These are phyloP conservation scores for Stylophora pistillata DNA, from an alignment of 64 coral and sea anemone species.

Conservation along the genomic window DNA sequence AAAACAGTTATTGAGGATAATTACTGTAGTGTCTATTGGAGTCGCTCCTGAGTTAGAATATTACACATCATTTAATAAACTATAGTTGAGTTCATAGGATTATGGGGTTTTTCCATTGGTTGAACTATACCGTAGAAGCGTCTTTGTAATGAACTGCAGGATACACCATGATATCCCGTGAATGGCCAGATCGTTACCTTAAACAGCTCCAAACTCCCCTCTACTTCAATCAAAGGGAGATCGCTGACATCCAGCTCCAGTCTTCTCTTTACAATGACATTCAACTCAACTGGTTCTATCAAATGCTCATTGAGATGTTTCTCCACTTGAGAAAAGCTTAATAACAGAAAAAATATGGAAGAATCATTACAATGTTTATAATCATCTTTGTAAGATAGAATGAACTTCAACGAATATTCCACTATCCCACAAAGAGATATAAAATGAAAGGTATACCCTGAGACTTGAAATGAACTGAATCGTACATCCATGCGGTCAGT, in stretches of 20 bases:
- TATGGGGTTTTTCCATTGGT: too few relatives aligned
- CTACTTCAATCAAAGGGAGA: slow-evolving; percentile 71
- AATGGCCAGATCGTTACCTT: slow-evolving; percentile 35
- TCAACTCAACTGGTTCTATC: slow-evolving; percentile 82
- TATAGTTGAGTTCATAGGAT: too few relatives aligned
- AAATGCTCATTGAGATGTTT: slow-evolving; percentile 61
- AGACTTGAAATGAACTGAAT: slow-evolving; percentile 82
- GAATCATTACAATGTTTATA: too few relatives aligned
- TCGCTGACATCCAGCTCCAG: slow-evolving; percentile 39
- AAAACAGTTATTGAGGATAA: too few relatives aligned
- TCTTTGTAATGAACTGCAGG: too few relatives aligned
- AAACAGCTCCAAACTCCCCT: slow-evolving; percentile 58
- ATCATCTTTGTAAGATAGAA: too few relatives aligned
- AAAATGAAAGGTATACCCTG: slow-evolving; percentile 53
- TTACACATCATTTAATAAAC: too few relatives aligned
- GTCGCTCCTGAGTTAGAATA: too few relatives aligned
- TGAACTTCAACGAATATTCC: too few relatives aligned
- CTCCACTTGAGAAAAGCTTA: slow-evolving; percentile 57
- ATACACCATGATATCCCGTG: too few relatives aligned
- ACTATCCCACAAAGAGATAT: neutral
- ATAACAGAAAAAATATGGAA: slow-evolving; percentile 5
- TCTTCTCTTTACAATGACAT: slow-evolving; percentile 66
- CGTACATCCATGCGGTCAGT: slow-evolving; percentile 73
- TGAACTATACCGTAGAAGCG: too few relatives aligned
- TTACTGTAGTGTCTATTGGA: too few relatives aligned